Conservation (phyloP, 1,140 invertebrate species). For the Mesaphorura yosii region DNA sequence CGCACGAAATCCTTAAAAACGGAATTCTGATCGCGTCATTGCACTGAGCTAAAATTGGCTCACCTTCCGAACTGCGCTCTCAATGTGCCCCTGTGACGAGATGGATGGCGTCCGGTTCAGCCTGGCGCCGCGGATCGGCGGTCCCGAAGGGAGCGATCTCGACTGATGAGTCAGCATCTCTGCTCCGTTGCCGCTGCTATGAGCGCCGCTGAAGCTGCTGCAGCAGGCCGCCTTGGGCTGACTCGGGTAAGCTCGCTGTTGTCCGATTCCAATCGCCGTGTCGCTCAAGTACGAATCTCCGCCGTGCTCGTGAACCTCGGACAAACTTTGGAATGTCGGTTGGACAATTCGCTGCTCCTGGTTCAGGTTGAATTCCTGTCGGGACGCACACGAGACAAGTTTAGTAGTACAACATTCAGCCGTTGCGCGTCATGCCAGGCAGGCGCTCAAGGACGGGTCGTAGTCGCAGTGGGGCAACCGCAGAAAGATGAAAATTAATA, state of each 20-base stretch:
- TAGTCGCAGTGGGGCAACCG: too few relatives aligned
- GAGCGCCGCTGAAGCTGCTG: neutral
- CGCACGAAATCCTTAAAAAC: too few relatives aligned
- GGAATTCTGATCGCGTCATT: too few relatives aligned
- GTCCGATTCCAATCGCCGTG: too few relatives aligned
- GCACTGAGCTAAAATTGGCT: neutral
- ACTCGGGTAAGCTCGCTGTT: neutral
- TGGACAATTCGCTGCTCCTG: slow-evolving; percentile 51
- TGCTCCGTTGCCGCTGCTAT: neutral
- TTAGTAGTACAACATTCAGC: too few relatives aligned
- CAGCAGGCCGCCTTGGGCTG: neutral
- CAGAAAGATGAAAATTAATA: too few relatives aligned
- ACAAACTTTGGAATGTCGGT: slow-evolving; percentile 24
- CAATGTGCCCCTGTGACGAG: slow-evolving; percentile 65
- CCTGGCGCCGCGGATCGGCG: slow-evolving; percentile 35
- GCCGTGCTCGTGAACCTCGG: slow-evolving; percentile 16
- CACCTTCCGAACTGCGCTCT: slow-evolving; percentile 43
- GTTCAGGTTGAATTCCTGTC: slow-evolving; percentile 52
- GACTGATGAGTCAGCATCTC: slow-evolving; percentile 41
- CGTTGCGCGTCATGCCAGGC: too few relatives aligned
- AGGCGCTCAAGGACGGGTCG: too few relatives aligned
- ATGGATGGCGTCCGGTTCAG: slow-evolving; percentile 57
- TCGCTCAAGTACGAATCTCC: neutral
- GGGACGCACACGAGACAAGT: too few relatives aligned
- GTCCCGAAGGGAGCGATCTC: slow-evolving; percentile 39